Evolutionary conservation across 2,797 vertebrate genomes (phyloP).

Genomic region (Girardinus metallicus): DNA sequence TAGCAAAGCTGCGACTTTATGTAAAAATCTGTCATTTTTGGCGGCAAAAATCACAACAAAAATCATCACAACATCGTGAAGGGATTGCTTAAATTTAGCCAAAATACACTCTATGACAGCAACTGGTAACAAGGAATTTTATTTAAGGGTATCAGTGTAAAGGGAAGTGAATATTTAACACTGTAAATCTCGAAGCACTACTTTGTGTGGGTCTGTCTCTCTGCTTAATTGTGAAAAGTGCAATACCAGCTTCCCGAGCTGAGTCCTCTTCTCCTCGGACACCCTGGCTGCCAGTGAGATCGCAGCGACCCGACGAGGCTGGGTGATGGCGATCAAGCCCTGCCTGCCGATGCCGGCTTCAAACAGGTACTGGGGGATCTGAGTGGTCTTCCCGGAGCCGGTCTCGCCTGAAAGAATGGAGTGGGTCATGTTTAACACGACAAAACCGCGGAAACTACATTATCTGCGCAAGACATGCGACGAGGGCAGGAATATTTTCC

Average conservation of each 20-base stretch:
- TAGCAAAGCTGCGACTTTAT: too few species aligned
- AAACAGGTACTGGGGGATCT: conserved; percentile 95
- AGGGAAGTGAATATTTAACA: neutral
- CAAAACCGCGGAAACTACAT: neutral
- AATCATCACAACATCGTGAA: too few species aligned
- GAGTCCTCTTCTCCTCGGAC: conserved; percentile 91
- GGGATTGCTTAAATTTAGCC: neutral
- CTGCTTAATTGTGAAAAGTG: neutral
- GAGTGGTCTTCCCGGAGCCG: conserved; percentile 97
- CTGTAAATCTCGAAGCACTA: neutral
- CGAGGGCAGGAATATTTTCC: neutral
- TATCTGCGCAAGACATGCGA: neutral
- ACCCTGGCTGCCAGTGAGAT: conserved; percentile 93
- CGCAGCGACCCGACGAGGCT: conserved; percentile 94
- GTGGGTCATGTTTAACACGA: neutral
- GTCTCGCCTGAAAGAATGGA: conserved; percentile 87
- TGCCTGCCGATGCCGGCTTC: conserved; percentile 89
- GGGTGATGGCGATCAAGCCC: conserved; percentile 90
- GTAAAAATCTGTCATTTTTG: too few species aligned
- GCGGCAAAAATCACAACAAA: too few species aligned
- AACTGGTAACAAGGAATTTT: neutral
- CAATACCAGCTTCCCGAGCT: conserved; percentile 91
- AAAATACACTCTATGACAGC: neutral
- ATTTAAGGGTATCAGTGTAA: neutral
- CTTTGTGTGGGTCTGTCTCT: neutral